Base-by-base conservation (phyloP, 2,797 vertebrate species). In the Poeciliopsis turneri region DNA sequence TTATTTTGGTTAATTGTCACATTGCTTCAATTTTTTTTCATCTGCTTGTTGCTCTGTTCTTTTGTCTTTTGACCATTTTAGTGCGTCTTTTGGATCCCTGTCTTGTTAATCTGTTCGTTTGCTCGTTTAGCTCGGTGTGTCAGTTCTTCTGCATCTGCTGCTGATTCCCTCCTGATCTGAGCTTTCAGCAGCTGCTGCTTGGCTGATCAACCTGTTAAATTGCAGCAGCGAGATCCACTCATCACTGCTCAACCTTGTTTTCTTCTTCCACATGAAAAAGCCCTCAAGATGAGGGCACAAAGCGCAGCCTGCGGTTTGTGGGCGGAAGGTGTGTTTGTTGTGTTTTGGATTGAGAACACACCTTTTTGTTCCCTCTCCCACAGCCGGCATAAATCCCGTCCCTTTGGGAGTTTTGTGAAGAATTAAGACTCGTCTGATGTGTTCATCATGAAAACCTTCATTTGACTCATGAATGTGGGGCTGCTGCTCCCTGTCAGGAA, bases 341-440 rank as follows among this genome's bases (percentile, higher is more conserved):
- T 70, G 74, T 71, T 77, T 71, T 80, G 78, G 82, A 80, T 80
- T n/a, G 25, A 10, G 75, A 71, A 74, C 78, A 80, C 75, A 69
- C 74, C 72, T 1, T 76, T 79, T 83, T 69, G 28, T 41, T 33
- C 47, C 47, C 30, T 47, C 12, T 23, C 57, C 36, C 41, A n/a
- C 36, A 30, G 49, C 20, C 7, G n/a, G 25, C 28, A 36, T 25
- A 36, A 57, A 45, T 20, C 23, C 18, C 70, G 10, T 36, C 55
- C 75, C 57, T 69, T 36, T 68, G 74, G 41, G 61, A 68, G 59
- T 51, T 76, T n/a, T 45, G 12, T 45, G n/a, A 70, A 70, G 68
- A 70, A 45, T 45, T 45, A n/a, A 70, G 45, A 28, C 68, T 70
- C 25, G 68, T 72, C 13, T 59, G 69, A 76, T 36, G 57, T 71